Evolutionary conservation across 1,140 invertebrate species (phyloP).

Genomic region (Anagrus nilaparvatae): DNA sequence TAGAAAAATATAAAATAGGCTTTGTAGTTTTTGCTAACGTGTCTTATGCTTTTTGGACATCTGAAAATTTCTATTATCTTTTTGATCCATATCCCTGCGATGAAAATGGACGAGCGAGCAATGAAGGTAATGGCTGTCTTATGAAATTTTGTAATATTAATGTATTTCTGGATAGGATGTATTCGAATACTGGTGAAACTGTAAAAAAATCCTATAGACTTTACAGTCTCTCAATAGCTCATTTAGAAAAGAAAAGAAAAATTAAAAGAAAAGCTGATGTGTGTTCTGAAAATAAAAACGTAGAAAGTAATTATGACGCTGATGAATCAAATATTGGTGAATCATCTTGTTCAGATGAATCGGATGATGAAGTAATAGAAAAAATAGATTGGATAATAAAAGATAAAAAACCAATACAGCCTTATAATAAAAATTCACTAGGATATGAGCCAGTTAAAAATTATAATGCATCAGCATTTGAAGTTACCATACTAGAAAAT

Average conservation of each 20-base stretch:
- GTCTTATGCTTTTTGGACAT: slow-evolving; percentile 31
- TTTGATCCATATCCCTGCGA: slow-evolving; percentile 38
- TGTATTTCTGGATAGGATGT: slow-evolving; percentile 23
- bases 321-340: background rate
- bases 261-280: slow-evolving; percentile 8
- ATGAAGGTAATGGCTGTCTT: slow-evolving; percentile 24
- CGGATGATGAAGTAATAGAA: slow-evolving; percentile 27
- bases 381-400: slow-evolving; percentile 22
- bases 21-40: slow-evolving; percentile 30
- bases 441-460: slow-evolving; percentile 24
- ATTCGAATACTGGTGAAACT: slow-evolving; percentile 19
- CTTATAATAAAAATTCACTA: slow-evolving; percentile 4
- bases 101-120: slow-evolving; percentile 18
- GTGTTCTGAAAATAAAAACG: slow-evolving; percentile 1
- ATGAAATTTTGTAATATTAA: slow-evolving; percentile 22
- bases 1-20: slow-evolving; percentile 26
- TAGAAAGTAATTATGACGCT: background rate
- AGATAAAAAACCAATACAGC: slow-evolving; percentile 3
- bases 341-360: background rate
- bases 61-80: slow-evolving; percentile 23
- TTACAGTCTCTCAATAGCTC: slow-evolving; percentile 26
- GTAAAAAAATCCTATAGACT: slow-evolving; percentile 24
- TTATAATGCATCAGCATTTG: slow-evolving; percentile 26
- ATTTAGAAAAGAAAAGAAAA: slow-evolving; percentile 20
- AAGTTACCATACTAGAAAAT: slow-evolving; percentile 28